These are phyloP conservation scores for Poecilia gillii DNA, from an alignment of 2,797 vertebrate genomes.

Conservation along the genomic window DNA sequence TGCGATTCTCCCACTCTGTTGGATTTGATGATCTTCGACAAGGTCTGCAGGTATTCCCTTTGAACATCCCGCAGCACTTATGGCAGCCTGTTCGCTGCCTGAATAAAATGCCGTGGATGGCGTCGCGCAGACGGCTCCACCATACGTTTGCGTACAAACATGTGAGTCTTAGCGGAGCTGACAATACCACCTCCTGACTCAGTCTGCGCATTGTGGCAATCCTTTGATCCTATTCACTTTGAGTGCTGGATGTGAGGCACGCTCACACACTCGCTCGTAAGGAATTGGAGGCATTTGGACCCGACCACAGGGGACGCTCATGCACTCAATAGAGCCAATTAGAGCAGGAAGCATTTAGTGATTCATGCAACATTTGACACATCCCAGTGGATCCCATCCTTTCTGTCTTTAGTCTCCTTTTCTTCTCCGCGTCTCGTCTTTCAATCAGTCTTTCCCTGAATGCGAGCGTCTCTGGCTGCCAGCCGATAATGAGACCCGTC, in stretches of 20 bases:
- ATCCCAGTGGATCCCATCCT: slow-evolving; percentile 55
- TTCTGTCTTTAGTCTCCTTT: slow-evolving; percentile 22
- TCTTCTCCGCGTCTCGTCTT: slow-evolving; percentile 32
- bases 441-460: slow-evolving; percentile 34
- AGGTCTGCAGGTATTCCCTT: slow-evolving; percentile 38
- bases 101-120: slow-evolving; percentile 39
- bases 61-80: slow-evolving; percentile 35
- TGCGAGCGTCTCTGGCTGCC: slow-evolving; percentile 47
- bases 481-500: slow-evolving; percentile 60
- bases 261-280: slow-evolving; percentile 16
- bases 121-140: slow-evolving; percentile 27
- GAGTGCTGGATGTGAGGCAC: slow-evolving; percentile 45
- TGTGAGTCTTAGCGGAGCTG: slow-evolving; percentile 58
- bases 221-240: slow-evolving; percentile 68
- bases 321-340: slow-evolving; percentile 69
- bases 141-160: slow-evolving; percentile 48
- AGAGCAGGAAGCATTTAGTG: slow-evolving; percentile 70
- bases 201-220: slow-evolving; percentile 59
- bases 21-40: slow-evolving; percentile 12
- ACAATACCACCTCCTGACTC: slow-evolving; percentile 60
- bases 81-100: slow-evolving; percentile 40
- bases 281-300: slow-evolving; percentile 42
- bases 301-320: slow-evolving; percentile 40
- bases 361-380: slow-evolving; percentile 73
- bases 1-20: slow-evolving; percentile 5